Percentiles rank a stretch among this genome's conserved stretches.
Conservation (phyloP, 2,888 invertebrate genomes). For the Drosophila incognita region DNA sequence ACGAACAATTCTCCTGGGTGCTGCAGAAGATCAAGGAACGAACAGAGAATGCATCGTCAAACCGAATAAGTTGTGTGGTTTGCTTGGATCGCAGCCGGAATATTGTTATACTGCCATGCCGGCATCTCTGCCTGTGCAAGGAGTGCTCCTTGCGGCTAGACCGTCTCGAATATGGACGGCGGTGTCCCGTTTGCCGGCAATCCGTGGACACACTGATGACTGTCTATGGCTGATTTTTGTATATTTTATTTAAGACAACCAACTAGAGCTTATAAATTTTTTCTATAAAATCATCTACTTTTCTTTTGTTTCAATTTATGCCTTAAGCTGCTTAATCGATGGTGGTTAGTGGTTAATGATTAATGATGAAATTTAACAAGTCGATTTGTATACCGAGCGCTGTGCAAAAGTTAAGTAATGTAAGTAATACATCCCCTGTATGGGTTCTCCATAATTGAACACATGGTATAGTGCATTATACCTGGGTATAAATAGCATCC, state of each 20-base stretch:
- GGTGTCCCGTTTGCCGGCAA: slow-evolving; percentile 60
- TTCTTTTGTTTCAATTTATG: not conserved
- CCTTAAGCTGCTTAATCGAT: not conserved
- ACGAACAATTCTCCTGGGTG: slow-evolving; percentile 28
- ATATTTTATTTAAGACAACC: slow-evolving; percentile 15
- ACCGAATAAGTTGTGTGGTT: slow-evolving; percentile 46
- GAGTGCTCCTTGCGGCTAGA: slow-evolving; percentile 45
- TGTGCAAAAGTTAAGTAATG: not conserved
- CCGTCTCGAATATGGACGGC: not conserved
- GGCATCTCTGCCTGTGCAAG: slow-evolving; percentile 64
- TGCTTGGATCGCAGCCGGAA: slow-evolving; percentile 51
- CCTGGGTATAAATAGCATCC: not conserved
- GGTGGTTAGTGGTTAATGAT: not conserved
- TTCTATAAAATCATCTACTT: not conserved
- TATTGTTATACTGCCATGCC: slow-evolving; percentile 61
- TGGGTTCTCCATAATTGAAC: not conserved
- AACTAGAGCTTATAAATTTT: slow-evolving; percentile 5
- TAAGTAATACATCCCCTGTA: not conserved
- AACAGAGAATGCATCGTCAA: not conserved
- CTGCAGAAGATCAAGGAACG: not conserved
- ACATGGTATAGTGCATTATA: not conserved
- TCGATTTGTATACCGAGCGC: not conserved
- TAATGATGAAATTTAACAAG: not conserved
- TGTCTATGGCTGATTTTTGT: slow-evolving; percentile 42
- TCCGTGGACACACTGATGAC: slow-evolving; percentile 27